These are phyloP conservation scores for Salticus scenicus DNA, from an alignment of 2,888 invertebrate species.

Conservation along the genomic window DNA sequence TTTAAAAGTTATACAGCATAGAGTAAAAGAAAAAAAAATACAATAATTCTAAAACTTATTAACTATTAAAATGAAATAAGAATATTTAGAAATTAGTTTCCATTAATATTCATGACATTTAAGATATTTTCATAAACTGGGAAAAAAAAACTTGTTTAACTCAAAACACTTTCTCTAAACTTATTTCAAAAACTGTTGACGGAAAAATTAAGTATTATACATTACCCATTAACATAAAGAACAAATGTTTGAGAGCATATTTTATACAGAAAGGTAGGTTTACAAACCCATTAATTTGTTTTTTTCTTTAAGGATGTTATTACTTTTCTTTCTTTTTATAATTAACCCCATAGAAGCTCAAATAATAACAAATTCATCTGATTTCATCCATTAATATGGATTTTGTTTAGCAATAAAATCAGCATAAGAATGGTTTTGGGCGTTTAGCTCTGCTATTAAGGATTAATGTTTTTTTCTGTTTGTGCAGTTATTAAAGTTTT, in stretches of 20 bases:
- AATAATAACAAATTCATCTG: not conserved
- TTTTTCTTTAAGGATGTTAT: not conserved
- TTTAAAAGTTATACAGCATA: too few relatives aligned
- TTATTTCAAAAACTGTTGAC: not conserved
- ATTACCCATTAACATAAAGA: not conserved
- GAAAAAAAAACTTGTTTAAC: not conserved
- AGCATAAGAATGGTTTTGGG: not conserved
- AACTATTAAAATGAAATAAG: too few relatives aligned
- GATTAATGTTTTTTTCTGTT: not conserved
- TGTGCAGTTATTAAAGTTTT: not conserved
- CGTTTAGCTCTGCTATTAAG: not conserved
- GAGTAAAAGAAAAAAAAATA: too few relatives aligned
- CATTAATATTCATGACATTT: not conserved
- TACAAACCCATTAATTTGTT: not conserved
- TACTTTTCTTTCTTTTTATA: not conserved
- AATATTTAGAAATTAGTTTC: too few relatives aligned
- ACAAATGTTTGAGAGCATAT: not conserved
- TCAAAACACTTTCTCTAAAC: not conserved
- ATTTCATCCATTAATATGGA: conserved; percentile 1
- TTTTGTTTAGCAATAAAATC: conserved; percentile 4
- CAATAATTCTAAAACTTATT: too few relatives aligned
- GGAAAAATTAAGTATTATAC: not conserved
- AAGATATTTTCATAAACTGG: not conserved
- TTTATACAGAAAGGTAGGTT: not conserved
- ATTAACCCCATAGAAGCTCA: conserved; percentile 2